Base-by-base conservation (phyloP, 2,888 invertebrate species). In the Acronicta aceris region DNA sequence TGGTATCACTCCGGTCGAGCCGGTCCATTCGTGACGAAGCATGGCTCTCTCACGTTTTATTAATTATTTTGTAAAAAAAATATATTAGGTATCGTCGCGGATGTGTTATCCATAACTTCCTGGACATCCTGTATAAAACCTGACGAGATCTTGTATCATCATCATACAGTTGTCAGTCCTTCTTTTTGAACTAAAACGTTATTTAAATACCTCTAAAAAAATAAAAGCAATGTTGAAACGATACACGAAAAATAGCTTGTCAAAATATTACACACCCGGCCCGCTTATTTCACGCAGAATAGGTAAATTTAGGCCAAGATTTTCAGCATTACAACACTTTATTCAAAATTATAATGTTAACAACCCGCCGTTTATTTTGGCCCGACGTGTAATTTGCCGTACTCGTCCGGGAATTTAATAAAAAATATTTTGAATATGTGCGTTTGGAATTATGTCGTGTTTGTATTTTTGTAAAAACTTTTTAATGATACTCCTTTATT, bases 331-430 rank as follows among this genome's bases (percentile, higher is more conserved):
- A 70, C 57, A 65, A 59, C 54, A 61, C 49, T 71, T 76, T 67
- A 67, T 66, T 17, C 63, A 57, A 36, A 61, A 75, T 75, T 69
- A 72, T 59, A 62, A 67, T 65, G 65, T 71, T 69, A 64, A 67
- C 61, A 73, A 47, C 21, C 52, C 53, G 53, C 56, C 30, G 55
- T 65, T 65, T 65, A 75, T 73, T 77, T 58, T 55, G 57, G 38
- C 46, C 48, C 45, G 59, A 59, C 54, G 51, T 68, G 73, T 65
- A 71, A 74, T 74, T 74, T 49, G 48, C 55, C 42, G 15, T 56
- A 43, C 38, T 56, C 47, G 54, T 36, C 50, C 46, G 40, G 43
- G 41, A 60, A 60, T 60, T 60, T 74, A 47, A 65, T 71, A 57
- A 62, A 64, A 46, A 64, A 46, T 45, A 45, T n/a, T 21, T 36